These are phyloP conservation scores for Myotis planiceps DNA, from an alignment of 2,797 vertebrate species.

Conservation along the genomic window DNA sequence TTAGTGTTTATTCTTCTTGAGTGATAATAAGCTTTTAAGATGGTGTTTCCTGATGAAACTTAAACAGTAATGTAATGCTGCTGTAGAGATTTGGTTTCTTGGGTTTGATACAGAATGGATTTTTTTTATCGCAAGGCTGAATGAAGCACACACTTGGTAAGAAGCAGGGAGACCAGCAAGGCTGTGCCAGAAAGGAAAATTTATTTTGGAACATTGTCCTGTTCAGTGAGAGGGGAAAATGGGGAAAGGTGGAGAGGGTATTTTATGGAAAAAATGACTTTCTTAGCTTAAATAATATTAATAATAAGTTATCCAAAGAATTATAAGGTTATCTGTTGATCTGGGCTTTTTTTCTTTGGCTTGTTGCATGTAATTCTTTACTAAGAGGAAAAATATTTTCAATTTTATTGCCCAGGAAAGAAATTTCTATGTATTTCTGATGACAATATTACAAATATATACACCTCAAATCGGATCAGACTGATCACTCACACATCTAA, in stretches of 20 bases:
- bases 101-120: not conserved
- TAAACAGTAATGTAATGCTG: not conserved
- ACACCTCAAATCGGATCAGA: not conserved
- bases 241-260: not conserved
- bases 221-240: not conserved
- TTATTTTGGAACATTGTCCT: not conserved
- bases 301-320: not conserved
- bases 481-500: not conserved
- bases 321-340: not conserved
- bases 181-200: not conserved
- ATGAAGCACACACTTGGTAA: not conserved
- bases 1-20: slow-evolving; percentile 20
- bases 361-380: not conserved
- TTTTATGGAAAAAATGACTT: slow-evolving; percentile 6
- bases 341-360: not conserved
- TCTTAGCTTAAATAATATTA: slow-evolving; percentile 26
- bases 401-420: slow-evolving; percentile 8
- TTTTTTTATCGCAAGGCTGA: not conserved
- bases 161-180: not conserved
- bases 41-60: not conserved
- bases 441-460: not conserved
- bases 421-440: not conserved
- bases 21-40: slow-evolving; percentile 26
- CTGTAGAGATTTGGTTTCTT: not conserved
- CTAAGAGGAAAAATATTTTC: not conserved